Evolutionary conservation across 1,140 invertebrate genomes (phyloP).

Genomic region (Bradynema listronoti): DNA sequence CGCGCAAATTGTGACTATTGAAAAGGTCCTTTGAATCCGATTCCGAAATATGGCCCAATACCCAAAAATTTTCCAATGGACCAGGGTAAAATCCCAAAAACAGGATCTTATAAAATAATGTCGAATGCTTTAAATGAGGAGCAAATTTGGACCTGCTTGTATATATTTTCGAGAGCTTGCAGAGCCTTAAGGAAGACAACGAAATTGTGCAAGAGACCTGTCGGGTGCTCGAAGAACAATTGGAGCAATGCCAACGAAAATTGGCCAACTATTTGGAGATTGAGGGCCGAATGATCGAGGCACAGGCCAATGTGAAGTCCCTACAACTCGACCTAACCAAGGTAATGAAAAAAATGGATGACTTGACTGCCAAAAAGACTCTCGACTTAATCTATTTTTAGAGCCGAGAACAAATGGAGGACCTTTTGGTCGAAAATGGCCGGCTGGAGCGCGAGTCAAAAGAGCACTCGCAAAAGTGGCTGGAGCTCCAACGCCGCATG

Average conservation of each 20-base stretch:
- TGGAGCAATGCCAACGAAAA: constrained; percentile 30
- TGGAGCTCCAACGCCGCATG: constrained; percentile 26
- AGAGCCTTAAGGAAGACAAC: constrained; percentile 31
- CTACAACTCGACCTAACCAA: constrained; percentile 30
- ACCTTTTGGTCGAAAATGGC: constrained; percentile 34
- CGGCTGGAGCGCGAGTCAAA: constrained; percentile 35
- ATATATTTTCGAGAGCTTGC: neutral
- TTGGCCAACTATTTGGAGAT: constrained; percentile 21
- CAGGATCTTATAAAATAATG: too few relatives aligned
- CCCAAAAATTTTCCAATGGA: too few relatives aligned
- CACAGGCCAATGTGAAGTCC: constrained; percentile 30
- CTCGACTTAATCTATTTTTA: constrained; percentile 12
- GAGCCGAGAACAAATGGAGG: constrained; percentile 27
- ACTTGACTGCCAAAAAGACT: neutral
- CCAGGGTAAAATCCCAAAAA: too few relatives aligned
- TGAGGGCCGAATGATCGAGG: constrained; percentile 30
- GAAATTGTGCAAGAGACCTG: constrained; percentile 29
- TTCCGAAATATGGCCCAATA: too few relatives aligned
- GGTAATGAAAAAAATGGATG: constrained; percentile 5
- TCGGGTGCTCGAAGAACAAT: constrained; percentile 32
- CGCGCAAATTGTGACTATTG: too few relatives aligned
- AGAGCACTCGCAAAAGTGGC: constrained; percentile 24
- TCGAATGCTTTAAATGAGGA: too few relatives aligned
- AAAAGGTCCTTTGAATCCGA: too few relatives aligned
- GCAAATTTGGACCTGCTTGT: neutral